A percentile compares a stretch with the other conserved stretches of the same genome.
Conservation (phyloP, 2,888 invertebrate species). For the Nasonia oneida region DNA sequence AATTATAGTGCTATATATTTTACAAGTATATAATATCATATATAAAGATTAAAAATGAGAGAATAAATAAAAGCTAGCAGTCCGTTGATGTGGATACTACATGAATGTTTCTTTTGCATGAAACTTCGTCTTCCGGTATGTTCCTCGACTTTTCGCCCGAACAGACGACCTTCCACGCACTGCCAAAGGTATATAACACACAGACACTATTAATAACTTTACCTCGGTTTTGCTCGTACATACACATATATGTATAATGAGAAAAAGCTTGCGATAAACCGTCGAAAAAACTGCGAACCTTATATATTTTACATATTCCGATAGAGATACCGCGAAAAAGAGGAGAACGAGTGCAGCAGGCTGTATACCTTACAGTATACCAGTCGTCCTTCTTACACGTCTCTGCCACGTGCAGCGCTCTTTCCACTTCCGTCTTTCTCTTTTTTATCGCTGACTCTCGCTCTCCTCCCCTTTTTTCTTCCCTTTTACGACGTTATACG, state of each 20-base stretch:
- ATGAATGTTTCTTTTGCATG: constrained; percentile 78
- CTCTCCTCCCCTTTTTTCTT: not conserved
- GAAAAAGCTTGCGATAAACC: constrained; percentile 47
- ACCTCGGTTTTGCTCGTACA: constrained; percentile 57
- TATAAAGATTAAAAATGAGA: not conserved
- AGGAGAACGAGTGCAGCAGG: constrained; percentile 24
- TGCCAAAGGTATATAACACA: constrained; percentile 75
- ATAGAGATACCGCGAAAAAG: constrained; percentile 9
- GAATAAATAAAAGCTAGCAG: constrained; percentile 31
- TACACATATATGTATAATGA: not conserved
- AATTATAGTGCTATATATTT: constrained; percentile 3
- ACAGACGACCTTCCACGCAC: constrained; percentile 76
- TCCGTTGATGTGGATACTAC: constrained; percentile 70
- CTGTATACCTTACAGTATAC: constrained; percentile 28
- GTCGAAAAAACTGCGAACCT: constrained; percentile 39
- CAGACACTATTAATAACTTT: constrained; percentile 70
- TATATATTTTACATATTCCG: constrained; percentile 20
- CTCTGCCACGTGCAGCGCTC: not conserved
- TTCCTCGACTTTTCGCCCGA: constrained; percentile 74
- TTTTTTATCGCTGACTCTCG: constrained; percentile 18
- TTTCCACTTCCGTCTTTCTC: constrained; percentile 42
- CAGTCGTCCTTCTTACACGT: constrained; percentile 57
- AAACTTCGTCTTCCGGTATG: constrained; percentile 74
- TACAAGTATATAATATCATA: not conserved
- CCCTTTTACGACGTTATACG: not conserved